These are phyloP conservation scores for Ochotona princeps DNA, from an alignment of 2,113 vertebrate species.

Conservation along the genomic window DNA sequence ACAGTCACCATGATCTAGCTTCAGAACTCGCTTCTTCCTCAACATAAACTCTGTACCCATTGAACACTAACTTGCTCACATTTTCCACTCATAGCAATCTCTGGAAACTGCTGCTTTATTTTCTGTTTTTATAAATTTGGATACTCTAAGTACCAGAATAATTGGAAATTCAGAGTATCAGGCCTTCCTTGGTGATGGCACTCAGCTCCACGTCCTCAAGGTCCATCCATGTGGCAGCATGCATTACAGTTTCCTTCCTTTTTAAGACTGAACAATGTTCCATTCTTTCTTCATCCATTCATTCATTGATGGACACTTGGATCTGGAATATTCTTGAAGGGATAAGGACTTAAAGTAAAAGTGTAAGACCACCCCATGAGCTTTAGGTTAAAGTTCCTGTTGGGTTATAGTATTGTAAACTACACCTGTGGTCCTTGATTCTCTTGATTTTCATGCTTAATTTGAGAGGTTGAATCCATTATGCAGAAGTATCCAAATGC, in stretches of 20 bases:
- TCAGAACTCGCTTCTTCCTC: background rate
- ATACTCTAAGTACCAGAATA: background rate
- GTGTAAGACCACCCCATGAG: background rate
- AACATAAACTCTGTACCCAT: background rate
- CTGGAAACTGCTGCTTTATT: background rate
- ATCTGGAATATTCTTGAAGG: background rate
- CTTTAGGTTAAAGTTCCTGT: background rate
- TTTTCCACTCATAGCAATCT: background rate
- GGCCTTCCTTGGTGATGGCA: background rate
- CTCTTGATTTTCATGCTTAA: background rate
- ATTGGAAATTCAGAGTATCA: background rate
- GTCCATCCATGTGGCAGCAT: background rate
- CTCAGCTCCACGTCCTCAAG: background rate
- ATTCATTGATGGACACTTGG: background rate
- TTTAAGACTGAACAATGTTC: background rate
- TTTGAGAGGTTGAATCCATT: background rate
- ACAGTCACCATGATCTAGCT: background rate
- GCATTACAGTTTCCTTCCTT: background rate
- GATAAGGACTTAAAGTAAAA: background rate
- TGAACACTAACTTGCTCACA: background rate
- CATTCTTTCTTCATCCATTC: background rate
- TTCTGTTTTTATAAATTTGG: background rate
- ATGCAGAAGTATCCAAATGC: background rate
- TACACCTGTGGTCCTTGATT: background rate
- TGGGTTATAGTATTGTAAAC: background rate